A percentile compares a stretch with the other conserved stretches of the same genome.
Evolutionary conservation across 2,888 invertebrate genomes (phyloP).

Genomic region (Apamea monoglypha): DNA sequence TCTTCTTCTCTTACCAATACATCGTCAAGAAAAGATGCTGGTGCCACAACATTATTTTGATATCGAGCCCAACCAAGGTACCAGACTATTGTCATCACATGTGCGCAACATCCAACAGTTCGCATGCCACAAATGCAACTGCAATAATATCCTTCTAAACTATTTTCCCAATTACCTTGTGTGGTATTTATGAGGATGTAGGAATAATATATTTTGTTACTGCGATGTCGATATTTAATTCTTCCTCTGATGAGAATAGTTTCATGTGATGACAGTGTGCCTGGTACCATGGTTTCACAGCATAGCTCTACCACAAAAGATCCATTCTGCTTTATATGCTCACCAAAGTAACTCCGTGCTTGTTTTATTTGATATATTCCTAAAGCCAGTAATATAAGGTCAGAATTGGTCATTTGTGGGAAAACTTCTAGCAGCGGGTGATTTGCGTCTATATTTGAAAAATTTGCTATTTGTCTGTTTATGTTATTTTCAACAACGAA

Average conservation of each 20-base stretch:
- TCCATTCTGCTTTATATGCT: slow-evolving; percentile 14
- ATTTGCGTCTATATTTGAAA: background rate
- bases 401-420: slow-evolving; percentile 4
- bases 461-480: background rate
- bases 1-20: too few species aligned
- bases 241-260: background rate
- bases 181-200: background rate
- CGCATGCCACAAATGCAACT: too few species aligned
- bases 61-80: too few species aligned
- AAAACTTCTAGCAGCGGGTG: slow-evolving; percentile 4
- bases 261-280: background rate
- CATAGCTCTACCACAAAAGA: slow-evolving; percentile 8
- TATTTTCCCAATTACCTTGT: background rate
- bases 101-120: too few species aligned
- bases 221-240: background rate
- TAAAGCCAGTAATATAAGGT: slow-evolving; percentile 4
- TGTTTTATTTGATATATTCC: slow-evolving; percentile 1
- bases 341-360: slow-evolving; percentile 11
- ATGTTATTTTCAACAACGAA: slow-evolving; percentile 2
- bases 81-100: too few species aligned
- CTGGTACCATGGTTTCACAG: slow-evolving; percentile 4
- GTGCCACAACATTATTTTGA: too few species aligned
- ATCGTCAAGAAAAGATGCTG: too few species aligned
- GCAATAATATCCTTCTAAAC: too few species aligned
- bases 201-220: background rate